Conservation (phyloP, 2,797 vertebrate species). For the Galago senegalensis region DNA sequence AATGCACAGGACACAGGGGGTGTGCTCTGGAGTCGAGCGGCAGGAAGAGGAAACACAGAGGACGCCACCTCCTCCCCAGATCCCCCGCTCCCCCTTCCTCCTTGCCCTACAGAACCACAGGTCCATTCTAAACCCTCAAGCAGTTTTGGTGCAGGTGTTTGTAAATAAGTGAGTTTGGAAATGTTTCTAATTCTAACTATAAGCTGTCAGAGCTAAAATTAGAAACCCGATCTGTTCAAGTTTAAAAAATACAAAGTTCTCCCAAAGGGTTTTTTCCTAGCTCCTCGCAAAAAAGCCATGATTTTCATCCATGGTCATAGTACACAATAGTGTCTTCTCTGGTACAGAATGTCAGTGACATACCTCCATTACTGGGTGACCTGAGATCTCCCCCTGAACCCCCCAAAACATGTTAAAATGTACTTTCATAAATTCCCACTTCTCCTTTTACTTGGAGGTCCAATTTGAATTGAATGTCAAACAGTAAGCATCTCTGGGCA, state of each 20-base stretch:
- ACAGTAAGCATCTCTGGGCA: slow-evolving; percentile 58
- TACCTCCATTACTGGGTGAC: slow-evolving; percentile 47
- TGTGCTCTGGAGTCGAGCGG: slow-evolving; percentile 45
- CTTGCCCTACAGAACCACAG: slow-evolving; percentile 20
- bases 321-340: slow-evolving; percentile 52
- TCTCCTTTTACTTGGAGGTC: slow-evolving; percentile 72
- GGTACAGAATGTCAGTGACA: slow-evolving; percentile 53
- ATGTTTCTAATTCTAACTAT: slow-evolving; percentile 91
- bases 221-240: slow-evolving; percentile 85
- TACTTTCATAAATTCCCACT: slow-evolving; percentile 68
- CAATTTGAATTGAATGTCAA: slow-evolving; percentile 71
- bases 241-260: slow-evolving; percentile 75
- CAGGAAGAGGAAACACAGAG: slow-evolving; percentile 72
- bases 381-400: neutral
- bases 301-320: slow-evolving; percentile 66
- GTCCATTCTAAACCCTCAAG: slow-evolving; percentile 84
- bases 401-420: slow-evolving; percentile 69
- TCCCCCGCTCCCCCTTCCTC: fast-evolving
- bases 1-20: neutral
- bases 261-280: slow-evolving; percentile 78
- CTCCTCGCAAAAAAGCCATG: neutral
- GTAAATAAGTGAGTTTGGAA: slow-evolving; percentile 89
- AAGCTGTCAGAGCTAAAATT: slow-evolving; percentile 87
- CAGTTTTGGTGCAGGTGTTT: slow-evolving; percentile 86
- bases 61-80: neutral